A percentile compares a stretch with the other conserved stretches of the same genome.
Evolutionary conservation across 2,797 vertebrate species (phyloP).

Genomic region (Caiman crocodilus): DNA sequence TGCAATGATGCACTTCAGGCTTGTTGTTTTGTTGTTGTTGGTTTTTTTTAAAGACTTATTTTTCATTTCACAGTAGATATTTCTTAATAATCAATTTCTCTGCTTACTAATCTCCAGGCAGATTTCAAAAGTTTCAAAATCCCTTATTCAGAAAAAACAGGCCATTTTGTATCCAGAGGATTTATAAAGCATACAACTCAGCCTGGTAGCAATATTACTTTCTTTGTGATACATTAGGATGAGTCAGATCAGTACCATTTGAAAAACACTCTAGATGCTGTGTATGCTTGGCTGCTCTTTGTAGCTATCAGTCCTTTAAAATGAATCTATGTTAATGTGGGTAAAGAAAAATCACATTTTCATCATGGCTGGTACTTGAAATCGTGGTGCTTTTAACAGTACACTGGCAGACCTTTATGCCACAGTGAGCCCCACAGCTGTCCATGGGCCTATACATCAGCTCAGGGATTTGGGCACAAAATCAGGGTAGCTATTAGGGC

Average conservation of each 20-base stretch:
- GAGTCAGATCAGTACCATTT: background rate
- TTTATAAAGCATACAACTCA: background rate
- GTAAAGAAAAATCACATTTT: background rate
- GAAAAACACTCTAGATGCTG: background rate
- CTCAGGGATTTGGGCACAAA: background rate
- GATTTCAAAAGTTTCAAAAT: background rate
- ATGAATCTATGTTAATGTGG: background rate
- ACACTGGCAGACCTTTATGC: no score
- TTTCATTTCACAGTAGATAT: background rate
- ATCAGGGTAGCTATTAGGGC: background rate
- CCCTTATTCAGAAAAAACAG: background rate
- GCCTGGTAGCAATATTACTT: background rate
- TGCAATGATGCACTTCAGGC: no score
- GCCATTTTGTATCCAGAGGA: background rate
- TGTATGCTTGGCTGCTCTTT: accelerated
- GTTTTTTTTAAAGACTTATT: background rate
- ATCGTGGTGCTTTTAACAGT: no score
- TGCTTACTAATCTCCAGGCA: background rate
- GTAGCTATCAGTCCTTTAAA: background rate
- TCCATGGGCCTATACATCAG: background rate
- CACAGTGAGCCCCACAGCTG: no score
- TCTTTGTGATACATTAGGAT: background rate
- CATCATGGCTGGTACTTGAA: no score
- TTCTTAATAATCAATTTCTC: background rate
- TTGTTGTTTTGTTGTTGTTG: no score